Evolutionary conservation across 1,140 invertebrate genomes (phyloP).

Genomic region (Drosophila saltans): DNA sequence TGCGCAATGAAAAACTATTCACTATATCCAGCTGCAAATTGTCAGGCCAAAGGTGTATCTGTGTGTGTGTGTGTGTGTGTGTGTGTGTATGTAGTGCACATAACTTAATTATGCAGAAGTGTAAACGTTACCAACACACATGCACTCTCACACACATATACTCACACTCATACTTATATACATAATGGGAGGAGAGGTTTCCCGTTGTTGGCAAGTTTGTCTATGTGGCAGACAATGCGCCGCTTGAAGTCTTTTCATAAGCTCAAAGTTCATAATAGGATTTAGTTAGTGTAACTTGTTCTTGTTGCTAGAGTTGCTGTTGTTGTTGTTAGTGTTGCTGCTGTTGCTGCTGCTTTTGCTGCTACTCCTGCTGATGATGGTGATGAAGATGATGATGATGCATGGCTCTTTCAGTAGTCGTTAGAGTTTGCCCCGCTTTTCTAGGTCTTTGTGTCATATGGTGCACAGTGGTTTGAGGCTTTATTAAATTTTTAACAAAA

Average conservation of each 20-base stretch:
- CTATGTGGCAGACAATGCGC: constrained; percentile 49
- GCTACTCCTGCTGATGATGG: constrained; percentile 25
- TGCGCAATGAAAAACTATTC: constrained; percentile 58
- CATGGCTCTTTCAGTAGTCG: constrained; percentile 39
- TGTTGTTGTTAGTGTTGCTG: constrained; percentile 30
- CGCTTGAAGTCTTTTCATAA: constrained; percentile 76
- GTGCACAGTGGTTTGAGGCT: constrained; percentile 34
- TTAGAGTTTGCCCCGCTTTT: constrained; percentile 15
- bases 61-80: constrained; percentile 17
- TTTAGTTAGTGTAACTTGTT: constrained; percentile 71
- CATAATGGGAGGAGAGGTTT: constrained; percentile 17
- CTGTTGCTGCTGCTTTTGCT: constrained; percentile 28
- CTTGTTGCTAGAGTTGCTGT: constrained; percentile 40
- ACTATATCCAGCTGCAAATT: constrained; percentile 35
- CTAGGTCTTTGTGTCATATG: constrained; percentile 24
- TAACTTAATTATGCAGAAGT: constrained; percentile 80
- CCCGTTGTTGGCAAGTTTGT: constrained; percentile 40
- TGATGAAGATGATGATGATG: constrained; percentile 70
- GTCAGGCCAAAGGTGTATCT: constrained; percentile 45
- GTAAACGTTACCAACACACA: constrained; percentile 61
- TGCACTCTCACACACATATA: constrained; percentile 19
- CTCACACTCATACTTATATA: constrained; percentile 9
- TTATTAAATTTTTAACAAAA: not conserved
- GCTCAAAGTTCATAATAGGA: constrained; percentile 80
- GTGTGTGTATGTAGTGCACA: constrained; percentile 44